Base-by-base conservation (phyloP, 35 echinoderm and acorn worm genomes). In the Acanthaster planci region DNA sequence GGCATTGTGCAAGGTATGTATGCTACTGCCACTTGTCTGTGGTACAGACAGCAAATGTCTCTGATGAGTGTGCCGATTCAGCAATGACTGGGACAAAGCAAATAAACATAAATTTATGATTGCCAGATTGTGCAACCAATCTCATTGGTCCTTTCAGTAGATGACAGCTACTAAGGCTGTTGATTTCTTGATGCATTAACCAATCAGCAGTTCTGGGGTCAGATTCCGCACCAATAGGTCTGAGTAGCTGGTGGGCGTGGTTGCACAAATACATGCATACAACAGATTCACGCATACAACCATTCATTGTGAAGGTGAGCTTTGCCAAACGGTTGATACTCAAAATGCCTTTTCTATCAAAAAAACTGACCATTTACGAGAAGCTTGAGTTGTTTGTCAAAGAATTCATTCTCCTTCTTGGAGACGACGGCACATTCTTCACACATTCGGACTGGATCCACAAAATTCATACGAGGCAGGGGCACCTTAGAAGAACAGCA, bases 371-470 rank as follows among this genome's bases (percentile, higher is more conserved):
- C 94, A 85, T 84, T 87, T 35, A 93, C 87, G 9, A 97, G 90
- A 35, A 80, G 38, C 77, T 97, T 93, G 60, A 97, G 76, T 77
- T 97, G 94, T 38, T 97, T 97, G 79, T 97, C 87, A 34, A 77
- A 97, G 77, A 97, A 97, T 78, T 97, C 94, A 60, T 97, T 97
- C 47, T 97, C 94, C 81, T 97, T 97, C 78, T 60, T 86, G 22
- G 94, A 93, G 78, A 90, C 80, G 30, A 64, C 60, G 7, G 76
- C 87, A 67, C 94, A 97, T 21, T 87, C 87, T 15, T 80, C 78
- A 81, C 94, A 97, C 30, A 97, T 52, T 52, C 94, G 81, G 83
- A 97, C 94, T 8, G 94, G 94, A 60, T 97, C 94, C 38, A 97
- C 94, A 77, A 97, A 97, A 76, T 87, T 85, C 94, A 97, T 97